Evolutionary conservation across 2,888 invertebrate genomes (phyloP), one percentile per base, ranked within the genome.

Genomic region (Drosophila maculinotata): DNA sequence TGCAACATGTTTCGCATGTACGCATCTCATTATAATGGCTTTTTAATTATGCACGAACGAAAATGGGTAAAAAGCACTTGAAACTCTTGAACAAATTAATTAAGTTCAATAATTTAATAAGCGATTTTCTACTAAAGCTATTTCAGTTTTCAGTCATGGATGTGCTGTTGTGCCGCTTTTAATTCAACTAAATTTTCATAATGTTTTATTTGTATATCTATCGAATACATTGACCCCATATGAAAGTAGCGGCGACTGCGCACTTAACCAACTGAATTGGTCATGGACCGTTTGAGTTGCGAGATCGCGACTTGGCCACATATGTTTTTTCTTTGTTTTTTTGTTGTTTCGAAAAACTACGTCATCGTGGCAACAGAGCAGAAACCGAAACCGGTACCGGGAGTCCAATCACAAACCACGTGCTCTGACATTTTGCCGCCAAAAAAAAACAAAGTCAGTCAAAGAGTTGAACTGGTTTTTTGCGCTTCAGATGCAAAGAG

Each of bases 351-450:
- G 58, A 64, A 52, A 47, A 48, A 60, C 86, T 81, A 76, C 81
- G 86, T 81, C 81, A 81, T 82, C 76, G 59, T 59, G 35, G 33
- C 51, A 52, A 42, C 59, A 39, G 54, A 48, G 33, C 44, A 41
- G 26, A 44, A 51, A 58, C 28, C 6, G 28, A 77, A 80, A 84
- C 79, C 85, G 79, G 80, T 78, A 64, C 56, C 45, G 31, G 35
- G 35, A 51, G 39, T 36, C 23, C 67, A 59, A 58, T 12, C 51
- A 58, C 38, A 25, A 31, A 68, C 81, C 81, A 81, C 81, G 81
- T 81, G 81, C 80, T 85, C 48, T 45, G 39, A 44, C 57, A 51
- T 47, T 69, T 76, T 67, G 58, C 83, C 83, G 86, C 81, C 86
- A 85, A 81, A 76, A 77, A 45, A 28, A 33, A 38, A 54, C 36